Conservation (phyloP, 2,113 vertebrate genomes). For the Brevimyrus niger region DNA sequence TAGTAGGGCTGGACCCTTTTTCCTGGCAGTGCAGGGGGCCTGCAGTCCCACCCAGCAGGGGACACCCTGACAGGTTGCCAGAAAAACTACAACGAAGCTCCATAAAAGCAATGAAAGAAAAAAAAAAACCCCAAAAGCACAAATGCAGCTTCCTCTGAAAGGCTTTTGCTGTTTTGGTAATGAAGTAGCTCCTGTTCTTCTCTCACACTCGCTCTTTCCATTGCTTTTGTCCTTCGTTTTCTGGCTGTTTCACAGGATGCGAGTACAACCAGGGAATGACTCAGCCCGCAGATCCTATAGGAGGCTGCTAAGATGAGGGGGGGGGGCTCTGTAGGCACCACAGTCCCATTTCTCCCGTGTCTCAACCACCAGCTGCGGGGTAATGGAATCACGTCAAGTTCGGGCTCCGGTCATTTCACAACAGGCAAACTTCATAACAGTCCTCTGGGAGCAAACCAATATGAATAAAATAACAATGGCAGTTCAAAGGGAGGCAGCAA, state of each 20-base stretch:
- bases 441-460: conserved; percentile 24
- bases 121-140: neutral
- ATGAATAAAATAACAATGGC: conserved; percentile 47
- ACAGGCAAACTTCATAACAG: conserved; percentile 20
- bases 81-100: neutral
- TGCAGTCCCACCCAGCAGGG: neutral
- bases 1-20: neutral
- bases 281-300: neutral
- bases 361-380: neutral
- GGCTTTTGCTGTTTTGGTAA: neutral
- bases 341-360: neutral
- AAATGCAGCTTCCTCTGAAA: neutral
- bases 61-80: neutral
- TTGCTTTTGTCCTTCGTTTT: neutral
- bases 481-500: conserved; percentile 52
- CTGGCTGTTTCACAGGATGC: neutral
- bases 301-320: neutral
- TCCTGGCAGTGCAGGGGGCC: neutral
- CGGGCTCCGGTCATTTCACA: conserved; percentile 40
- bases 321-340: neutral
- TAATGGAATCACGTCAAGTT: conserved; percentile 26
- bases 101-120: neutral
- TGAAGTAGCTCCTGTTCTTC: neutral
- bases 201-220: neutral
- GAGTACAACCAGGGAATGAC: neutral